A percentile compares a stretch with the other conserved stretches of the same genome.
Evolutionary conservation across 2,888 invertebrate genomes (phyloP).

Genomic region (Nomada fucata): DNA sequence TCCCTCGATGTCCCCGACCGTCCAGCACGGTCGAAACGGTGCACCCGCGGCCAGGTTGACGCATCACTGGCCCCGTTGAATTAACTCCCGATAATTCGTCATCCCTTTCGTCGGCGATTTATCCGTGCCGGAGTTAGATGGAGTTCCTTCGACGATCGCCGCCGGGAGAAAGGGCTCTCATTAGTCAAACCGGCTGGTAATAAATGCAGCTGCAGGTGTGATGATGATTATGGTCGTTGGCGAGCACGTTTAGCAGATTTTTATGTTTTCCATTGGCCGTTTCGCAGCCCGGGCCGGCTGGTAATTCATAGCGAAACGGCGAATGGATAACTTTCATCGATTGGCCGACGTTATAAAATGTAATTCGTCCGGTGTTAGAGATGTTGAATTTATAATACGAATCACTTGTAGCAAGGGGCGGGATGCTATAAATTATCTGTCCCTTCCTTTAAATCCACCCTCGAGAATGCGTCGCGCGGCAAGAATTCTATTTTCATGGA

Average conservation of each 20-base stretch:
- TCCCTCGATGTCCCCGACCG: constrained; percentile 5
- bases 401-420: too few species aligned
- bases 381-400: constrained; percentile 5
- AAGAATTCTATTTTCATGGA: too few species aligned
- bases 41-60: constrained; percentile 10
- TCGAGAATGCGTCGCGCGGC: too few species aligned
- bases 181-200: constrained; percentile 47
- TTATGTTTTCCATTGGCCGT: constrained; percentile 32
- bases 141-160: constrained; percentile 34
- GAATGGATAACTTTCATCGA: constrained; percentile 1
- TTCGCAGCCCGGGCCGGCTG: not conserved
- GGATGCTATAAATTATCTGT: too few species aligned
- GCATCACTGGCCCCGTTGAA: constrained; percentile 45
- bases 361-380: constrained; percentile 12
- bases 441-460: too few species aligned
- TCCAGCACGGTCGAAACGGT: not conserved
- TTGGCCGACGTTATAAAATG: not conserved
- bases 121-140: constrained; percentile 44
- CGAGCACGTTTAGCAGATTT: constrained; percentile 38
- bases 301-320: constrained; percentile 16
- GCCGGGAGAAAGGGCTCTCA: constrained; percentile 33
- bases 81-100: constrained; percentile 67
- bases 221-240: constrained; percentile 55
- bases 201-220: constrained; percentile 51
- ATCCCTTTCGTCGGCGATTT: constrained; percentile 60